A percentile compares a stretch with the other conserved stretches of the same genome.
These are phyloP conservation scores for Nebria salina DNA, from an alignment of 2,888 invertebrate genomes.

Conservation along the genomic window DNA sequence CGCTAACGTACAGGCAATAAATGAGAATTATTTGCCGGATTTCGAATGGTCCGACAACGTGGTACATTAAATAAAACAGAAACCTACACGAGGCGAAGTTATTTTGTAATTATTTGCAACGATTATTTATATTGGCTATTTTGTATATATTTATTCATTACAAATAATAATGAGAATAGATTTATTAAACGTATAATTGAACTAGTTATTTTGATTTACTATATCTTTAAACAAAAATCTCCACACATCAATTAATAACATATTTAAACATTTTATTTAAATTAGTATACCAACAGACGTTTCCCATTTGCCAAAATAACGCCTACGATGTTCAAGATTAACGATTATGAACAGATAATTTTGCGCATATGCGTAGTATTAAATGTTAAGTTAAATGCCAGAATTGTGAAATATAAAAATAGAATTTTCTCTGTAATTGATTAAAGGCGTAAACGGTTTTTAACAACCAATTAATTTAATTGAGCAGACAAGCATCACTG, in stretches of 20 bases:
- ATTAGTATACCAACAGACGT: too few species aligned
- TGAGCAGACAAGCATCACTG: too few species aligned
- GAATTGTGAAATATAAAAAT: too few species aligned
- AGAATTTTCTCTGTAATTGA: too few species aligned
- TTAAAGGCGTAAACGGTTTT: too few species aligned
- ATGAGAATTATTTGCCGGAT: slow-evolving; percentile 30
- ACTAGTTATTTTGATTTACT: neutral
- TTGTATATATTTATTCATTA: neutral
- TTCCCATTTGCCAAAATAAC: too few species aligned
- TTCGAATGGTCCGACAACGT: slow-evolving; percentile 27
- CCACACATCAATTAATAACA: neutral
- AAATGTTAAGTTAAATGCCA: too few species aligned
- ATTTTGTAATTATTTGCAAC: neutral
- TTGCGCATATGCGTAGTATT: too few species aligned
- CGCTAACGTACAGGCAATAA: slow-evolving; percentile 39
- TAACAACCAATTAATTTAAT: too few species aligned
- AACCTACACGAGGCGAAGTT: neutral
- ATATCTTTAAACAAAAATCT: neutral
- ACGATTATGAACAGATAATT: too few species aligned
- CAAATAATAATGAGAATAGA: neutral
- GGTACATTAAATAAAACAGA: slow-evolving; percentile 29
- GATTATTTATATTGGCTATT: neutral
- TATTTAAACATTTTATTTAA: too few species aligned
- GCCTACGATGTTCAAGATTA: too few species aligned
- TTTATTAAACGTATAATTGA: neutral